Percentiles rank a stretch among this genome's conserved stretches.
Evolutionary conservation across 1,140 invertebrate species (phyloP).

Genomic region (Drosophila sechellia): DNA sequence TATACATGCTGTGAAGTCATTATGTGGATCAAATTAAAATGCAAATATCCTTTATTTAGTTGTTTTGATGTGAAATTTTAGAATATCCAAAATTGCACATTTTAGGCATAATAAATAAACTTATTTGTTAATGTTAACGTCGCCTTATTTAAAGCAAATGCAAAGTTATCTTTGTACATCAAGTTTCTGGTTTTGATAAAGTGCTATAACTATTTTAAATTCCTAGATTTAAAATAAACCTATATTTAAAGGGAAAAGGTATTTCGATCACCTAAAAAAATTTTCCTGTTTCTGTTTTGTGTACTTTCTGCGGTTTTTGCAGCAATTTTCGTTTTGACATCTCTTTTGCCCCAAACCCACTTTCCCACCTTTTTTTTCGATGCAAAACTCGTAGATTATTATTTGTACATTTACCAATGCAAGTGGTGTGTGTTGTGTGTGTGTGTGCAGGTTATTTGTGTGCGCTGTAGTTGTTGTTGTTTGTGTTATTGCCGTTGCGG

Average conservation of each 20-base stretch:
- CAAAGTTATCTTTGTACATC: no score
- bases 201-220: neutral
- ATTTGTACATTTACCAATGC: slow-evolving; percentile 72
- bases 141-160: no score
- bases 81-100: no score
- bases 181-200: no score
- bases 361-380: slow-evolving; percentile 25
- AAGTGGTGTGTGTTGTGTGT: slow-evolving; percentile 11
- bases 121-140: no score
- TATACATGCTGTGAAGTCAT: neutral
- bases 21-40: neutral
- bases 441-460: slow-evolving; percentile 27
- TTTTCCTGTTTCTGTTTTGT: slow-evolving; percentile 35
- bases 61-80: no score
- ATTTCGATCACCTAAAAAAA: neutral
- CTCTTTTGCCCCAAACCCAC: slow-evolving; percentile 42
- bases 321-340: slow-evolving; percentile 74
- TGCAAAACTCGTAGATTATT: slow-evolving; percentile 73
- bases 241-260: neutral
- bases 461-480: slow-evolving; percentile 26
- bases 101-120: no score
- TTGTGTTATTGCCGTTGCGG: slow-evolving; percentile 48
- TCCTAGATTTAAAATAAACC: no score
- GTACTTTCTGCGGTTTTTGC: slow-evolving; percentile 54
- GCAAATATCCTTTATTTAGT: neutral